A percentile compares a stretch with the other conserved stretches of the same genome.
These are phyloP conservation scores for Anorthoa munda DNA, from an alignment of 2,888 invertebrate species.

Conservation along the genomic window DNA sequence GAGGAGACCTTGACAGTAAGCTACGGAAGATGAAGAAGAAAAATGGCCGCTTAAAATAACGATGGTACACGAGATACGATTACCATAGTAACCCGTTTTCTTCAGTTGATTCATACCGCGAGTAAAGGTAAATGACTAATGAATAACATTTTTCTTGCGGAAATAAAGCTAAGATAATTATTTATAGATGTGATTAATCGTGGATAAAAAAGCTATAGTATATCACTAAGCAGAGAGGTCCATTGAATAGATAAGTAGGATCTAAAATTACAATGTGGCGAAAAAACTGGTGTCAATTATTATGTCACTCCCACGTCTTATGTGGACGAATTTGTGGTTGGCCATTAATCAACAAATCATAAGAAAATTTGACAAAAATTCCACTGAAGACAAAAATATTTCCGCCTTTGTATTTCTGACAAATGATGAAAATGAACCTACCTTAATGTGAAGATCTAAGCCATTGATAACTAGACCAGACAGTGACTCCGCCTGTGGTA, in stretches of 20 bases:
- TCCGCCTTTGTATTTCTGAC: not conserved
- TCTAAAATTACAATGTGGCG: constrained; percentile 8
- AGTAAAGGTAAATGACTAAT: constrained; percentile 36
- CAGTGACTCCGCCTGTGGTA: constrained; percentile 9
- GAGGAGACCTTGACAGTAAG: constrained; percentile 9
- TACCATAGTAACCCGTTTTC: constrained; percentile 38
- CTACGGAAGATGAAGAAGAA: constrained; percentile 21
- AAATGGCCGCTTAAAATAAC: constrained; percentile 23
- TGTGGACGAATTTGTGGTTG: not conserved
- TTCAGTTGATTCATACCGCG: constrained; percentile 42
- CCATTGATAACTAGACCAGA: constrained; percentile 23
- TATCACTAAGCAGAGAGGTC: constrained; percentile 1
- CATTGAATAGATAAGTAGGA: constrained; percentile 12
- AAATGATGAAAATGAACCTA: not conserved
- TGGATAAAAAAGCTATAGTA: constrained; percentile 28
- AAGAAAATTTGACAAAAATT: not conserved
- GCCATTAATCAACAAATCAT: constrained; percentile 8
- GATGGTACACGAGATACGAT: constrained; percentile 9
- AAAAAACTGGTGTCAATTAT: constrained; percentile 43
- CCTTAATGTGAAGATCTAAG: constrained; percentile 1
- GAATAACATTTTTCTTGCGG: constrained; percentile 43
- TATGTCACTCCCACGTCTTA: constrained; percentile 23
- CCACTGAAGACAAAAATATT: not conserved
- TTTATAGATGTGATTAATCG: constrained; percentile 52
- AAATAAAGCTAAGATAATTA: constrained; percentile 34